A percentile compares a stretch with the other conserved stretches of the same genome.
Evolutionary conservation across 2,797 vertebrate genomes (phyloP).

Genomic region (Gadopsis marmoratus): DNA sequence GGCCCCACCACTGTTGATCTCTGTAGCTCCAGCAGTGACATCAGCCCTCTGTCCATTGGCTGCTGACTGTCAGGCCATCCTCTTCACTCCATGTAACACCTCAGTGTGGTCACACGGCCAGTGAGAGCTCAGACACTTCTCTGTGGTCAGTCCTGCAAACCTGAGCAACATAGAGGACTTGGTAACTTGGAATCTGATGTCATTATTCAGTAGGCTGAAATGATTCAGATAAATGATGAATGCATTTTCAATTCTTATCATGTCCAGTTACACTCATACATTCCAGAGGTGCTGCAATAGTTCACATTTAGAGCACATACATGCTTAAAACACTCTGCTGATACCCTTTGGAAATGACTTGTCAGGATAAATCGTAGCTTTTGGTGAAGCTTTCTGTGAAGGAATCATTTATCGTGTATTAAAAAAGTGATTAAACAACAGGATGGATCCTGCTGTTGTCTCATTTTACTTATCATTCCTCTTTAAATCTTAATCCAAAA

Average conservation of each 20-base stretch:
- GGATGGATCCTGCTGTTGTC: constrained; percentile 33
- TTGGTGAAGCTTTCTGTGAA: background rate
- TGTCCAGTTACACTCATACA: background rate
- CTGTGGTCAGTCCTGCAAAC: constrained; percentile 24
- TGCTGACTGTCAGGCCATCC: constrained; percentile 74
- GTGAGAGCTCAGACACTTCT: constrained; percentile 21
- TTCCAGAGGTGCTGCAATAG: background rate
- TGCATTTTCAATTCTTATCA: background rate
- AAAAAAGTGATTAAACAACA: constrained; percentile 33
- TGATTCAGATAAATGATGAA: background rate
- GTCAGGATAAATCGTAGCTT: background rate
- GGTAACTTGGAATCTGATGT: background rate
- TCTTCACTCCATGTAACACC: constrained; percentile 52
- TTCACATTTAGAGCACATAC: background rate
- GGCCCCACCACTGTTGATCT: constrained; percentile 56
- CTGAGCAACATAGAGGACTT: constrained; percentile 1
- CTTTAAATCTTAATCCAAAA: constrained; percentile 81
- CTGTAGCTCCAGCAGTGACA: constrained; percentile 59
- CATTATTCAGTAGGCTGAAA: too few species aligned
- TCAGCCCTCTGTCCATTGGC: constrained; percentile 71
- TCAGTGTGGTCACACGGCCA: constrained; percentile 44
- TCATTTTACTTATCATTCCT: constrained; percentile 56
- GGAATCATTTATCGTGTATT: background rate
- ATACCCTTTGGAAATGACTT: background rate
- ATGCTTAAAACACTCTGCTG: background rate